phyloP scores from a whole-genome alignment of 2,888 invertebrate genomes.

The Slavum lentiscoides region DNA sequence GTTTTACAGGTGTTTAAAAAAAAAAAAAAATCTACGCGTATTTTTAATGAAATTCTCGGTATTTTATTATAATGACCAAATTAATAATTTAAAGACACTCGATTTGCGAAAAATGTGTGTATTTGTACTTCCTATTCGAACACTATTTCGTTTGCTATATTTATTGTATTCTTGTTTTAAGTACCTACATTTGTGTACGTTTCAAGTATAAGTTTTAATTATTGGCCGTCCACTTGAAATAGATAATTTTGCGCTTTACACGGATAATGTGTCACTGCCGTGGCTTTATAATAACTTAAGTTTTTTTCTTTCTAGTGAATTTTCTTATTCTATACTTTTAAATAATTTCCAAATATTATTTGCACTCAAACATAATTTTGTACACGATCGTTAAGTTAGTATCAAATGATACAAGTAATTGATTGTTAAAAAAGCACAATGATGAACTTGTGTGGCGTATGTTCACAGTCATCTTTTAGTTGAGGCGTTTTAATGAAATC shows the following conservation, averaged over 20 bases:
- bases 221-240: conserved; percentile 31
- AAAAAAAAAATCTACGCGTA: too few species aligned
- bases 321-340: not conserved
- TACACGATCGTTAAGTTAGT: not conserved
- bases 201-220: not conserved
- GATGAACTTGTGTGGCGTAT: not conserved
- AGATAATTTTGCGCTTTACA: conserved; percentile 18
- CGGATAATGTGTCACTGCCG: not conserved
- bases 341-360: conserved; percentile 9
- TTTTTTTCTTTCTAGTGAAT: not conserved
- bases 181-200: not conserved
- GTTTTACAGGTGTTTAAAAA: not conserved
- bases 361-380: not conserved
- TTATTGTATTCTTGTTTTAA: not conserved
- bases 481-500: not conserved
- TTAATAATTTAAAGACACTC: conserved; percentile 8
- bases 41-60: not conserved
- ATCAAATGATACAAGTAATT: not conserved
- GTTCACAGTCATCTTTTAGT: not conserved
- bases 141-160: not conserved
- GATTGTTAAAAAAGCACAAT: not conserved
- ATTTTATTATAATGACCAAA: not conserved
- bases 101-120: not conserved
- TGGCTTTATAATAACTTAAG: not conserved
- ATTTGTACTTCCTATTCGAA: conserved; percentile 15